Base-by-base conservation (phyloP, 2,888 invertebrate genomes). In the Drosophila meridiana region DNA sequence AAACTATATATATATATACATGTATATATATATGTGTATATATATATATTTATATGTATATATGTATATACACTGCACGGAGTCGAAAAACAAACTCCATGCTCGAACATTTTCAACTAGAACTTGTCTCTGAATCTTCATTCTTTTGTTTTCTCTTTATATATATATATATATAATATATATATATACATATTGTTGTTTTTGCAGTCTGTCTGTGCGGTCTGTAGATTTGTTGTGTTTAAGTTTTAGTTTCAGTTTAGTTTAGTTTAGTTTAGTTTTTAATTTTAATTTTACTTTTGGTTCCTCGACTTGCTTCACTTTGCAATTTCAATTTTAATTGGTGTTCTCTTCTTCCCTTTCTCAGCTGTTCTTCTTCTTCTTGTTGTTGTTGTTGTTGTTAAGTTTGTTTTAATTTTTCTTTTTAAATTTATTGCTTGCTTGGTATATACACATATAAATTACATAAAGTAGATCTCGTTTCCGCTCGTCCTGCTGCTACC, bases 21-120 rank as follows among this genome's bases (percentile, higher is more conserved):
- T 65, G 47, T 30, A 45, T 28, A 20, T 45, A n/a, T 45, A 28
- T 45, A 14, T 52, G 13, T 26, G 26, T 13, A 36, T 36, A 53
- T 36, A 53, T 14, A 42, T 52, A 43, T 65, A 50, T 60, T 53
- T 30, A 45, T 28, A 20, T 45, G n/a, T 45, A 28, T 45, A 14
- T 52, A 20, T 26, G 26, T 13, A 36, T 36, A 53, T 36, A 53
- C 36, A 47, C 38, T 40, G 65, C 67, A 47, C 53, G 69, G 50
- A 75, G 79, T 38, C 64, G 63, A 63, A 78, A 76, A 66, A 78
- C 71, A 78, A 75, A 71, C 62, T 67, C 62, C 58, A 73, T 61
- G 62, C 61, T 52, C 69, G 58, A 50, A 50, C 38, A 60, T 61
- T 43, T 69, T 42, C 28, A 43, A 9, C 72, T 58, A 34, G 32